Base-by-base conservation (phyloP, 2,113 vertebrate genomes). In the Phylloscopus whistleri region DNA sequence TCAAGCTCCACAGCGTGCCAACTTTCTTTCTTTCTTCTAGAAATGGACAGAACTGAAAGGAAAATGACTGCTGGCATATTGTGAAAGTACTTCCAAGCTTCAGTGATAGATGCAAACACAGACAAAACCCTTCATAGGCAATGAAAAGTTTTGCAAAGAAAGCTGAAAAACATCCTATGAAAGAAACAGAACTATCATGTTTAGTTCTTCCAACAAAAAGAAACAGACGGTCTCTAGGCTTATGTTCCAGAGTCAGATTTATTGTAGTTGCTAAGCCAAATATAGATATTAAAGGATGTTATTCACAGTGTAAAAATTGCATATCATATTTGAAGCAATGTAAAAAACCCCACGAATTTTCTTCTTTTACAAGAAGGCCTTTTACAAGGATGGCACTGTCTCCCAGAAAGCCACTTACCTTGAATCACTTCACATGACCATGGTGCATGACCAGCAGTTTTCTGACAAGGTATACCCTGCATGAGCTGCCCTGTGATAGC, bases 41-140 rank as follows among this genome's bases (percentile, higher is more conserved):
- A 96, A 94, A 97, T 91, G 96, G 97, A 95, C 94, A 90, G 90
- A 96, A 90, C 84, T 96, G 93, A 97, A 95, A 97, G 89, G 84
- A 94, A 96, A 96, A 81, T 75, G 84, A 94, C 90, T 95, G 94
- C 89, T 97, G 94, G 95, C 95, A 93, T 95, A 92, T 91, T 93
- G 92, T 68, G 56, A 95, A 95, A 90, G 76, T 80, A 52, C 66
- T 95, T 96, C 95, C 84, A 96, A 92, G 85, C 69, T 82, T 86
- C 87, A 95, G 84, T n/a, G 55, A 96, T 88, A 93, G 95, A 96
- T 96, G 81, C 94, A 95, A 97, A 95, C 90, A 92, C 87, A 96
- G 83, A 92, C 90, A 94, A 91, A 97, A 94, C 39, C 93, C 67
- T 87, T 95, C 88, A 90, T 7, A 94, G 52, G 78, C 81, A 91